Evolutionary conservation across 2,888 invertebrate genomes (phyloP).

Genomic region (Drosophila meridionalis): DNA sequence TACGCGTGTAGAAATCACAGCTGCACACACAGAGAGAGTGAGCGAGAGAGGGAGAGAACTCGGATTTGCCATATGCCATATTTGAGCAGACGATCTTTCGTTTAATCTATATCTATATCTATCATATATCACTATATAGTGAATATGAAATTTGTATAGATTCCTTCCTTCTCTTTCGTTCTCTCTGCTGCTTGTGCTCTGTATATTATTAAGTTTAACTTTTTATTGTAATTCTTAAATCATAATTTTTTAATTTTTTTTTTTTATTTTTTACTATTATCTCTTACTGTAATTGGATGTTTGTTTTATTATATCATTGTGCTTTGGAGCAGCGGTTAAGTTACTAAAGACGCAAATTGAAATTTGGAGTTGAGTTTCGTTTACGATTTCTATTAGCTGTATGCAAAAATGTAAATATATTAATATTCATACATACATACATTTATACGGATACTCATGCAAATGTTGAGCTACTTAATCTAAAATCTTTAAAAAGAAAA

Average conservation of each 20-base stretch:
- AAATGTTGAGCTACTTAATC: constrained; percentile 71
- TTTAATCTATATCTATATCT: background rate
- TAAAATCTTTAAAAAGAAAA: constrained; percentile 32
- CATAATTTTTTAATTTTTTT: background rate
- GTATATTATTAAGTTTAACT: constrained; percentile 26
- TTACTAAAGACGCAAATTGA: constrained; percentile 58
- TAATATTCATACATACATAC: constrained; percentile 34
- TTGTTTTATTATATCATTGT: constrained; percentile 35
- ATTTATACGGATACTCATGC: constrained; percentile 51
- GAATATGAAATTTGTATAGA: constrained; percentile 15
- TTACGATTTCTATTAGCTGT: constrained; percentile 43
- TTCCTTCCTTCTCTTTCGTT: constrained; percentile 24
- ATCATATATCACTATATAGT: background rate
- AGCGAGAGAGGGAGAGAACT: background rate
- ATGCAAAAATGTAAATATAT: constrained; percentile 42
- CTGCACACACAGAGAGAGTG: constrained; percentile 4
- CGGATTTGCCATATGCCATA: constrained; percentile 31
- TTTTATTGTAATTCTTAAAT: constrained; percentile 14
- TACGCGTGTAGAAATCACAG: constrained; percentile 29
- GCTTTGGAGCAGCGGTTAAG: constrained; percentile 62
- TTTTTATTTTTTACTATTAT: constrained; percentile 24
- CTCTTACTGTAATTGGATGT: constrained; percentile 32
- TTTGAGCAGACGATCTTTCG: constrained; percentile 12
- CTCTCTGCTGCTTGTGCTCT: constrained; percentile 34
- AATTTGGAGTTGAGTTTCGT: constrained; percentile 46